These are phyloP conservation scores for Etia nguti DNA, from an alignment of 2,113 vertebrate species.

Conservation along the genomic window DNA sequence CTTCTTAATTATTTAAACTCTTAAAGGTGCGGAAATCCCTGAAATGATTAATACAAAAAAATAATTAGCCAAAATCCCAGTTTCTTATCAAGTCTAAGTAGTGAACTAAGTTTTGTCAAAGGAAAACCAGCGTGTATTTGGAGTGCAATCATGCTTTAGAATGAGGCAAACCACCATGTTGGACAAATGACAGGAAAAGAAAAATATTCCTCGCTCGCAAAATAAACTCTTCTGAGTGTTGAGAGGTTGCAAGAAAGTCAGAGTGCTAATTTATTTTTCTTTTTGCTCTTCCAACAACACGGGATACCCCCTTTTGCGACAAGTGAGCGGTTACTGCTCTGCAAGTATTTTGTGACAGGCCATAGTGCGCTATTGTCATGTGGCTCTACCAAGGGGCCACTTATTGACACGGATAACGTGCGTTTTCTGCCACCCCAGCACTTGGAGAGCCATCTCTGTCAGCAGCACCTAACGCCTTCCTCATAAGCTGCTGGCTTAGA, in stretches of 20 bases:
- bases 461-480: conserved; percentile 53
- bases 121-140: not conserved
- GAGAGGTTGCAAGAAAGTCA: not conserved
- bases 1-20: not conserved
- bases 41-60: not conserved
- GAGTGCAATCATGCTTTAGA: conserved; percentile 4
- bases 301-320: not conserved
- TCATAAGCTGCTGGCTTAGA: conserved; percentile 67
- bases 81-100: not conserved
- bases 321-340: not conserved
- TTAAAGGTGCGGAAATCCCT: not conserved
- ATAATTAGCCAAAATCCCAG: not conserved
- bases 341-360: conserved; percentile 43
- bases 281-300: not conserved
- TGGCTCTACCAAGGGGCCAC: not conserved
- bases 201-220: not conserved
- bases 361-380: conserved; percentile 25
- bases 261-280: not conserved
- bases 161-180: conserved; percentile 34
- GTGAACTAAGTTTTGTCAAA: not conserved
- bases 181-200: conserved; percentile 10
- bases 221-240: conserved; percentile 5
- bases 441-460: conserved; percentile 39
- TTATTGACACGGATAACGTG: conserved; percentile 55
- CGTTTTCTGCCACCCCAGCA: conserved; percentile 46